Evolutionary conservation across 2,888 invertebrate species (phyloP).

Genomic region (Proisotoma minuta): DNA sequence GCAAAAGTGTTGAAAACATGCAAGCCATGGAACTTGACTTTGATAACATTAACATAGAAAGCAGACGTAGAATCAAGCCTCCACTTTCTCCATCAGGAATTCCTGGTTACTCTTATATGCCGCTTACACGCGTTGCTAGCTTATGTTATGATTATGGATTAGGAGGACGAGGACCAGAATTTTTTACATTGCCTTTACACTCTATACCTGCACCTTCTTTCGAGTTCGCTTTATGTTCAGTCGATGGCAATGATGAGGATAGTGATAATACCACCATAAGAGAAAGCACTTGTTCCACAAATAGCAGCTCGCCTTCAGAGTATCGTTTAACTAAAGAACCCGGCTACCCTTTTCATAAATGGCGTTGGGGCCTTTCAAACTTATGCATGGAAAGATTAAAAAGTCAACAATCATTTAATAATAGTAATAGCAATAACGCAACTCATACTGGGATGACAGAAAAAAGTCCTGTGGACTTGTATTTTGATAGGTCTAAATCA

Average conservation of each 20-base stretch:
- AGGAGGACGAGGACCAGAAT: neutral
- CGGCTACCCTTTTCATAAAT: constrained; percentile 16
- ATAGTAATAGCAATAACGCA: neutral
- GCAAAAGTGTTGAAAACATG: constrained; percentile 19
- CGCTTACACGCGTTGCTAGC: neutral
- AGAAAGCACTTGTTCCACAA: constrained; percentile 2
- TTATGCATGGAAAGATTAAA: constrained; percentile 18
- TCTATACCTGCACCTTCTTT: constrained; percentile 7
- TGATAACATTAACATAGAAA: constrained; percentile 13
- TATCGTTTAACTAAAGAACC: neutral
- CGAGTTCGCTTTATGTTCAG: constrained; percentile 22
- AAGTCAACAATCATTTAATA: constrained; percentile 4
- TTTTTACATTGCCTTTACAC: neutral
- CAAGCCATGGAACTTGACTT: constrained; percentile 5
- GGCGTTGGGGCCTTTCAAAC: constrained; percentile 29
- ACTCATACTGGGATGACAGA: neutral
- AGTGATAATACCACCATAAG: constrained; percentile 6
- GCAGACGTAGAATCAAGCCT: constrained; percentile 7
- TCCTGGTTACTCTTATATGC: neutral
- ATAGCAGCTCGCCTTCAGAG: constrained; percentile 4
- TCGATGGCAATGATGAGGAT: constrained; percentile 2
- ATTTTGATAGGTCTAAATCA: constrained; percentile 12
- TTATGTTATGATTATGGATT: neutral
- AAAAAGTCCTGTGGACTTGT: constrained; percentile 10
- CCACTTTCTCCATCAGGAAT: neutral